Evolutionary conservation across 53 echinoderm and acorn worm species (phyloP), one percentile per base, ranked within the genome.

Genomic region (Crossaster papposus): DNA sequence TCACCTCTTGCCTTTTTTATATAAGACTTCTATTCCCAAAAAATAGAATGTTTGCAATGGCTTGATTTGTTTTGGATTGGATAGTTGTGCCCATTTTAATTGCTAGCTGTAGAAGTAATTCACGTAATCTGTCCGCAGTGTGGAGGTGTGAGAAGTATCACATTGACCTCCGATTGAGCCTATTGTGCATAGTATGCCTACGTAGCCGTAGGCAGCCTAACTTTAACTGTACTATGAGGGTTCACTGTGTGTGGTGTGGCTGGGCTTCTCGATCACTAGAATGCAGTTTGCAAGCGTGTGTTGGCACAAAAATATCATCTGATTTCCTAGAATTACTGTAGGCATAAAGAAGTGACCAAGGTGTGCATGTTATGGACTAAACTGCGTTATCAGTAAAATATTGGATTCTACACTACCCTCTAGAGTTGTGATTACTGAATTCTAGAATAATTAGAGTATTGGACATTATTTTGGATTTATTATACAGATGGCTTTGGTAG

Each of bases 231-330:
- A 26, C 68, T 11, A 12, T 68, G 2, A 68, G 28, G 74, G 74
- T 34, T 73, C 74, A 73, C 74, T 36, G 33, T 73, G 36, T 20
- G 74, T 73, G 35, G 74, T 36, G 33, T 73, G 36, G 18, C 35
- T 73, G 35, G 74, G 74, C 10, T 35, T 14, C 30, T 73, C 18
- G 35, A 73, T 36, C 33, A 36, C n/a, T n/a, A 2, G 15, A 73
- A 73, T 73, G 74, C 74, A 36, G 58, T 34, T 32, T 73, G 12
- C 74, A 73, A 73, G 74, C 20, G 36, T 32, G 30, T 73, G 74
- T 73, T 73, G 23, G 23, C 35, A 35, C 0, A 33, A 73, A 33
- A 73, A 68, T 68, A 68, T 26, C 24, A 23, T 68, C 68, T 12
- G 22, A 26, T 68, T n/a, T 68, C 68, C 11, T 64, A 64, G 64